phyloP scores from a whole-genome alignment of 2,797 vertebrate species.

The Anguilla obscura region DNA sequence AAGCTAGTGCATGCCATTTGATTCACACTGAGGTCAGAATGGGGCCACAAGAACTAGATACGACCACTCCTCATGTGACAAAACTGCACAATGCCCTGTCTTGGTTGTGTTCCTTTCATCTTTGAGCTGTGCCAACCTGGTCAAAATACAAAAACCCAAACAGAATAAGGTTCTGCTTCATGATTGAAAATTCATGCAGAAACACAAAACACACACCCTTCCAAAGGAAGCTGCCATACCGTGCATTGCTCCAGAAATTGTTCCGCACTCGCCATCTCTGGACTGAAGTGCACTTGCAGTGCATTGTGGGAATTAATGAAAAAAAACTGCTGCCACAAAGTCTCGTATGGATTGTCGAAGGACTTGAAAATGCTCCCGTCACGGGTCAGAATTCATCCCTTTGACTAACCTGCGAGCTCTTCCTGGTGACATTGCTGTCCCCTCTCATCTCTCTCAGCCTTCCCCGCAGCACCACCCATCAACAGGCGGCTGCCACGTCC shows the following conservation, averaged over 20 bases:
- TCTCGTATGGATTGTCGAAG: not conserved
- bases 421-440: not conserved
- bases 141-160: not conserved
- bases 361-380: not conserved
- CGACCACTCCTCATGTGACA: not conserved
- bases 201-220: not conserved
- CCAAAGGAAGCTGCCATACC: not conserved
- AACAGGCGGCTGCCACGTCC: not conserved
- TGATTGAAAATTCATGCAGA: not conserved
- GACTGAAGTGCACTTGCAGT: not conserved
- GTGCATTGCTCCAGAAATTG: not conserved
- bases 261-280: not conserved
- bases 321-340: not conserved
- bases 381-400: not conserved
- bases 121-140: not conserved
- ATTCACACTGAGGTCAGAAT: not conserved
- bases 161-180: not conserved
- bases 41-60: not conserved
- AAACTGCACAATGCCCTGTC: not conserved
- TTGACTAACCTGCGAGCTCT: not conserved
- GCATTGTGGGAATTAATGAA: not conserved
- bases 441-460: not conserved
- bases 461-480: not conserved
- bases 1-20: not conserved
- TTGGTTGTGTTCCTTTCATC: not conserved